A percentile compares a stretch with the other conserved stretches of the same genome.
Conservation (phyloP, 1,140 invertebrate genomes). For the Tetramorium simillimum region DNA sequence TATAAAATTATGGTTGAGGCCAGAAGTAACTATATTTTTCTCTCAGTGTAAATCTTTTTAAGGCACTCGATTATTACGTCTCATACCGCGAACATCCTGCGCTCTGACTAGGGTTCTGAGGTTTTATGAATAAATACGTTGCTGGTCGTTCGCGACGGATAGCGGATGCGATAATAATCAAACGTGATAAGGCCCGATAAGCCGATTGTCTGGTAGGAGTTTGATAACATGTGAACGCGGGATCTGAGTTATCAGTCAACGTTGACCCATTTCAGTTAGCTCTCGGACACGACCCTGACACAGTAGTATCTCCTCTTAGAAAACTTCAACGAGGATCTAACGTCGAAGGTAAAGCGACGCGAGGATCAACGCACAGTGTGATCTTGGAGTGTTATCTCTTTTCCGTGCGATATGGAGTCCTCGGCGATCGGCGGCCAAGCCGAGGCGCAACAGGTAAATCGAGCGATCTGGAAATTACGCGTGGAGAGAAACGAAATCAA, state of each 20-base stretch:
- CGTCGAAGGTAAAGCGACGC: too few species aligned
- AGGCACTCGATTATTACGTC: not conserved
- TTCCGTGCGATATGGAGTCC: not conserved
- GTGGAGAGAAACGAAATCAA: not conserved
- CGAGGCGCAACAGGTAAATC: constrained; percentile 1
- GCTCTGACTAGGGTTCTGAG: not conserved
- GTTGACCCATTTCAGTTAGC: not conserved
- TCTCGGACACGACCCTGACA: not conserved
- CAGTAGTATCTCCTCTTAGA: not conserved
- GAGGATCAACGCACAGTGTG: not conserved
- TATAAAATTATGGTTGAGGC: too few species aligned
- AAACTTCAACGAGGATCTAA: too few species aligned
- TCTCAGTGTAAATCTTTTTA: not conserved
- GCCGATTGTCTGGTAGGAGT: not conserved
- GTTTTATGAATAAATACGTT: not conserved
- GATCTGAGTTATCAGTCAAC: not conserved
- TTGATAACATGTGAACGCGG: not conserved
- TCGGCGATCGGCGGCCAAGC: not conserved
- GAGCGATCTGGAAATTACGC: not conserved
- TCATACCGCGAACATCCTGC: constrained; percentile 1
- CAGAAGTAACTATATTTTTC: too few species aligned
- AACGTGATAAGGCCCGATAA: constrained; percentile 45
- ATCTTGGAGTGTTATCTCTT: not conserved
- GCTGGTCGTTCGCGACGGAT: not conserved
- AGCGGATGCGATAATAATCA: not conserved